A percentile compares a stretch with the other conserved stretches of the same genome.
phyloP scores from a whole-genome alignment of 2,888 invertebrate species.

The Drosophila seclusa region DNA sequence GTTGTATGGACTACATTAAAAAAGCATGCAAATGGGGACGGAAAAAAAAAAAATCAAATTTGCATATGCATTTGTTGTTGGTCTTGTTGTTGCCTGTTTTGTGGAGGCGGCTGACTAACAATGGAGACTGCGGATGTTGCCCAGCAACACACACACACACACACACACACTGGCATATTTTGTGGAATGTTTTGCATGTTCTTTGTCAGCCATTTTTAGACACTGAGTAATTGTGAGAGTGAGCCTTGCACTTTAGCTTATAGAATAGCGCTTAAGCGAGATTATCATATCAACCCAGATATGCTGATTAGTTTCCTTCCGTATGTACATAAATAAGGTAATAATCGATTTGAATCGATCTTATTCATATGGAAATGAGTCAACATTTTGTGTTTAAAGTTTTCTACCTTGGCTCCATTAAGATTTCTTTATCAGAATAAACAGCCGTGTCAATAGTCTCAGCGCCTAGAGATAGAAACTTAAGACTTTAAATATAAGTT shows the following conservation, averaged over 20 bases:
- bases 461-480: background rate
- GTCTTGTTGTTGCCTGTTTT: constrained; percentile 27
- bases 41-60: constrained; percentile 62
- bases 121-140: constrained; percentile 33
- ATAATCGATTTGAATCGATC: background rate
- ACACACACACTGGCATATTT: constrained; percentile 4
- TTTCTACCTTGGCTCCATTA: background rate
- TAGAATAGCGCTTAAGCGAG: constrained; percentile 22
- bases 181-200: constrained; percentile 38
- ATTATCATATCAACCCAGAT: constrained; percentile 37
- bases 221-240: constrained; percentile 19
- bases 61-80: constrained; percentile 72
- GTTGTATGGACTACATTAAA: background rate
- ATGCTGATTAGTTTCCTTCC: constrained; percentile 30
- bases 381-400: background rate
- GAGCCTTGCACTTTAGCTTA: constrained; percentile 27
- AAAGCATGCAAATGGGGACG: constrained; percentile 58
- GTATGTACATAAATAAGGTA: background rate
- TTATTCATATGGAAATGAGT: background rate
- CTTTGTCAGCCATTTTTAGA: constrained; percentile 57
- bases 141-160: constrained; percentile 11
- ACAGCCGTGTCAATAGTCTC: too few relatives aligned
- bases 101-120: constrained; percentile 42
- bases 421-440: too few relatives aligned
- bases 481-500: background rate